Percentiles rank a stretch among this genome's conserved stretches.
phyloP scores from a whole-genome alignment of 2,797 vertebrate species.

The Podarcis siculus region DNA sequence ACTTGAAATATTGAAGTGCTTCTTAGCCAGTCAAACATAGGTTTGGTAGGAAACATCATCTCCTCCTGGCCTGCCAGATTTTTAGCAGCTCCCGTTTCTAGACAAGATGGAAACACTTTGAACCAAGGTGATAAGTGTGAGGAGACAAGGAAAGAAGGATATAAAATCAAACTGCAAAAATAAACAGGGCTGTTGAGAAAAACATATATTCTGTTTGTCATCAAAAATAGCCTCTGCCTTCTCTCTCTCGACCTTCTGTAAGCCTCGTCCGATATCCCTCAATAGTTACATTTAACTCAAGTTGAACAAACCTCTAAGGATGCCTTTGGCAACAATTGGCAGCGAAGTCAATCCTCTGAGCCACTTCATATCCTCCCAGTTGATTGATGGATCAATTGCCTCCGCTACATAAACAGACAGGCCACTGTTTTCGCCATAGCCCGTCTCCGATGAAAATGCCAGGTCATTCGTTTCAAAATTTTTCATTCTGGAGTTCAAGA shows the following conservation, averaged over 20 bases:
- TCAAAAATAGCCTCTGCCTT: neutral
- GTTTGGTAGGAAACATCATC: neutral
- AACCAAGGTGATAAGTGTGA: neutral
- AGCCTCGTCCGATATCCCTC: neutral
- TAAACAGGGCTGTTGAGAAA: neutral
- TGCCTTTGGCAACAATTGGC: conserved; percentile 86
- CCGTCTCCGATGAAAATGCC: conserved; percentile 86
- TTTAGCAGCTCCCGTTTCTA: neutral
- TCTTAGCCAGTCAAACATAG: neutral
- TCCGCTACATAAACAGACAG: conserved; percentile 85
- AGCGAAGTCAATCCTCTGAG: conserved; percentile 83
- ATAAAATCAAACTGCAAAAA: too few relatives aligned
- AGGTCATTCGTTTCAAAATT: conserved; percentile 89
- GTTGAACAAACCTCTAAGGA: conserved; percentile 79
- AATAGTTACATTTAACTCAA: neutral
- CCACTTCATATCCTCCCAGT: conserved; percentile 90
- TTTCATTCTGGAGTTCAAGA: conserved; percentile 82
- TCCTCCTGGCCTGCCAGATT: neutral
- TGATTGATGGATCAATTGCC: conserved; percentile 86
- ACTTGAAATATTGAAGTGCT: neutral
- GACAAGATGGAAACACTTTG: neutral
- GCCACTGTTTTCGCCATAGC: conserved; percentile 87
- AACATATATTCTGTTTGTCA: neutral
- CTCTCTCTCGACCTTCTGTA: too few relatives aligned
- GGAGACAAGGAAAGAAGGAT: neutral